These are phyloP conservation scores for Cyprinodon tularosa DNA, from an alignment of 2,113 vertebrate species.

Conservation along the genomic window DNA sequence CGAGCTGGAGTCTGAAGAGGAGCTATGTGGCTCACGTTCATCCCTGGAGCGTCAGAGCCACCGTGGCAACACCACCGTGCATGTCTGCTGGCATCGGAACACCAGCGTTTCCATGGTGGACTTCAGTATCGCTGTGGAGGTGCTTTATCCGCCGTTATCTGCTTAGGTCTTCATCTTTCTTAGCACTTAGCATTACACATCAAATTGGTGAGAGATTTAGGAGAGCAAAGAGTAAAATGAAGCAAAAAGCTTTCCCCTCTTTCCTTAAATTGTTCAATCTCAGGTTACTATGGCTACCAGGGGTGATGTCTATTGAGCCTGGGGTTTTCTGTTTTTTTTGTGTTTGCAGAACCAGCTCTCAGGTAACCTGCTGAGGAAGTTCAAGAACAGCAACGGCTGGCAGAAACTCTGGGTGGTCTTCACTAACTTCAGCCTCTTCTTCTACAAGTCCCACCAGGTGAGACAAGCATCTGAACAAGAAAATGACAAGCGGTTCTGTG, in stretches of 20 bases:
- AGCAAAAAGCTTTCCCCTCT: background rate
- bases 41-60: conserved; percentile 94
- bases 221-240: background rate
- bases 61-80: conserved; percentile 96
- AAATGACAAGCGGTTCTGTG: background rate
- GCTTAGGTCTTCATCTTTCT: background rate
- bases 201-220: background rate
- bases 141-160: conserved; percentile 52
- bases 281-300: background rate
- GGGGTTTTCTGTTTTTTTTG: background rate
- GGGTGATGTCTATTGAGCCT: background rate
- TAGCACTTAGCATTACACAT: background rate
- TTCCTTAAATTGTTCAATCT: background rate
- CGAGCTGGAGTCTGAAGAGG: conserved; percentile 96
- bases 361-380: conserved; percentile 95
- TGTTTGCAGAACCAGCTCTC: conserved; percentile 93
- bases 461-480: background rate
- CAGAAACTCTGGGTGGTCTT: conserved; percentile 99
- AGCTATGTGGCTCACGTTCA: conserved; percentile 89
- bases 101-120: conserved; percentile 99
- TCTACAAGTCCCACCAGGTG: conserved; percentile 96
- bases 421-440: conserved; percentile 99
- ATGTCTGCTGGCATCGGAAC: conserved; percentile 98
- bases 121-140: conserved; percentile 97
- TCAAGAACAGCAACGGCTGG: conserved; percentile 99